Base-by-base conservation (phyloP, 2,888 invertebrate species). In the Capitulum mitella region DNA sequence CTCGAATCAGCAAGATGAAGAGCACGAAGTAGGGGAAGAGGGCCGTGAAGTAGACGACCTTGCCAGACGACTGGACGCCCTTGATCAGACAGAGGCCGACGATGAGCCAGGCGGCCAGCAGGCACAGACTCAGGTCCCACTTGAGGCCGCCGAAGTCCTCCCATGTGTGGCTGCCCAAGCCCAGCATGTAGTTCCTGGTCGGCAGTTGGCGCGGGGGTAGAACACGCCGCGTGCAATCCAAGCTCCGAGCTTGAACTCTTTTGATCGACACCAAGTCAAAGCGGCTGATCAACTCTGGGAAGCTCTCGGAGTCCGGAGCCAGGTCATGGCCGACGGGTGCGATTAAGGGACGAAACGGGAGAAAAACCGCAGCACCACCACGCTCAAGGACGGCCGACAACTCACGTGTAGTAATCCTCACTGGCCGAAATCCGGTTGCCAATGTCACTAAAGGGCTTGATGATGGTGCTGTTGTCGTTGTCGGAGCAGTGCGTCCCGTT, bases 1-100 rank as follows among this genome's bases (percentile, higher is more conserved):
- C n/a, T n/a, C n/a, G n/a, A n/a, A n/a, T n/a, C n/a, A n/a, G n/a
- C 78, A 94, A 87, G 83, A 93, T 91, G 37, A 92, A 90, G 83
- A 92, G 85, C 34, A 92, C 92, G 77, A 92, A 89, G 84, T 92
- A 92, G 10, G 92, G 92, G 83, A 92, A 92, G n/a, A 92, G 87
- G 34, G 92, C 92, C 43, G 92, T 92, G 83, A 92, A 92, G 84
- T 92, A 92, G 29, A 92, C 92, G 79, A 86, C 89, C 87, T 93
- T 93, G 83, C 92, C 93, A 34, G 92, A 92, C 80, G 91, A 92
- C 85, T 93, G 91, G 19, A 93, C 92, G 48, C 92, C 92, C 86
- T 92, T 92, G 86, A 91, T 92, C 64, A 92, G 88, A 83, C 92
- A 92, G 75, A 92, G 87, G 84, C 92, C 92, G 37, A 92, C 92